Base-by-base conservation (phyloP, 2,113 vertebrate genomes). In the Tetrax tetrax region DNA sequence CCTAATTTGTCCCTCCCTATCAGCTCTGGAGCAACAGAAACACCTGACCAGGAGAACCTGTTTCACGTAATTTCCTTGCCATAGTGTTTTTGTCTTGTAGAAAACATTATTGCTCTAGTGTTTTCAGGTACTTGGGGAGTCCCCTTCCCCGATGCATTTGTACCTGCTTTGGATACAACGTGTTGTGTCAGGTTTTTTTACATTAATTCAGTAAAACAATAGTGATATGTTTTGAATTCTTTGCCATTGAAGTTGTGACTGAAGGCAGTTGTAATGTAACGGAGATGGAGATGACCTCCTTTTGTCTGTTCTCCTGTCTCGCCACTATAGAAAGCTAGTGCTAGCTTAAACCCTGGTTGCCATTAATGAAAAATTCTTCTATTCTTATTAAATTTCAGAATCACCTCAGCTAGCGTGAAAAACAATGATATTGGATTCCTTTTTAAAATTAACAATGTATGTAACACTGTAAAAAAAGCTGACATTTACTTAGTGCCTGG, bases 401-500 rank as follows among this genome's bases (percentile, higher is more conserved):
- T 91, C 86, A 84, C 72, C 80, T 87, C 86, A 57, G 92, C 94
- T 84, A 91, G 90, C 77, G 79, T 71, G 89, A 93, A 96, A 97
- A 97, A 93, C 96, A 96, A 83, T 88, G 78, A 93, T 96, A 93
- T 95, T 96, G 69, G 83, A 96, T 96, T 96, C 95, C 92, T 89
- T 95, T 88, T 96, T 95, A 87, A 96, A 97, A 96, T 96, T 95
- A 96, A 72, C 96, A 95, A 76, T 92, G 96, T 96, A 92, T 92
- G 95, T 97, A 95, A 94, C 85, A 51, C 76, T 23, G 80, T 68
- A 64, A 92, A 87, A 93, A 96, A 96, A 78, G 76, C 92, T 97
- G 96, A 97, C 96, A 96, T 96, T 97, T 96, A 97, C 96, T 96
- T 96, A 96, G 83, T 87, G 80, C 80, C 96, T 95, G 83, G 94